Conservation (phyloP, 2,113 vertebrate genomes). For the Geococcyx californianus region DNA sequence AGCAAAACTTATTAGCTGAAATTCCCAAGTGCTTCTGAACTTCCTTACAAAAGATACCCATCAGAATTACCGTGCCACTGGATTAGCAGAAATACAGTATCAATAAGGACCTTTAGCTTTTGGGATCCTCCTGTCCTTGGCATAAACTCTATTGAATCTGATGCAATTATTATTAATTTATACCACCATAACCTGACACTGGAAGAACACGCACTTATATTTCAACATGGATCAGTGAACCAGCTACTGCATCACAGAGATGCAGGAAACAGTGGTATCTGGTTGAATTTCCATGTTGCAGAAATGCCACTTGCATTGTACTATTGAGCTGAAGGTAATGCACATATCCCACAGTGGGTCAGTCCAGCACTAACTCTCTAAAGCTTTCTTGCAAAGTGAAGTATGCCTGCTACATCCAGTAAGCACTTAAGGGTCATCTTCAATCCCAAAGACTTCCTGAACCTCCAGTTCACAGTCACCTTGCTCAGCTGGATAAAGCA, state of each 20-base stretch:
- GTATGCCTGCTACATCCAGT: neutral
- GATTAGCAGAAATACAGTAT: neutral
- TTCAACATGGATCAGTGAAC: neutral
- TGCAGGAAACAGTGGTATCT: neutral
- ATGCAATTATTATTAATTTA: conserved; percentile 3
- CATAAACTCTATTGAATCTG: neutral
- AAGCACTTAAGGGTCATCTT: neutral
- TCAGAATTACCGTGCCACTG: neutral
- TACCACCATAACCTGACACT: neutral
- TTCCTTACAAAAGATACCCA: neutral
- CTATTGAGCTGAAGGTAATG: neutral
- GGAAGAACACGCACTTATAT: neutral
- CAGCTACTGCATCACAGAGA: neutral
- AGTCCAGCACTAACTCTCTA: neutral
- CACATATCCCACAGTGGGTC: accelerated
- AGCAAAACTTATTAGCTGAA: neutral
- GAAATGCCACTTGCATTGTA: neutral
- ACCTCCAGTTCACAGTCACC: neutral
- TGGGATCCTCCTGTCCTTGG: neutral
- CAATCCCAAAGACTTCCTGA: neutral
- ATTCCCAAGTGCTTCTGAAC: neutral
- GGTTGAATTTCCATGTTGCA: neutral
- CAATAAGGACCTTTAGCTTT: neutral
- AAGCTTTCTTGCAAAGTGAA: neutral
- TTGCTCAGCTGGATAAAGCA: neutral